Base-by-base conservation (phyloP, 2,113 vertebrate genomes). In the Ctenomys sociabilis region DNA sequence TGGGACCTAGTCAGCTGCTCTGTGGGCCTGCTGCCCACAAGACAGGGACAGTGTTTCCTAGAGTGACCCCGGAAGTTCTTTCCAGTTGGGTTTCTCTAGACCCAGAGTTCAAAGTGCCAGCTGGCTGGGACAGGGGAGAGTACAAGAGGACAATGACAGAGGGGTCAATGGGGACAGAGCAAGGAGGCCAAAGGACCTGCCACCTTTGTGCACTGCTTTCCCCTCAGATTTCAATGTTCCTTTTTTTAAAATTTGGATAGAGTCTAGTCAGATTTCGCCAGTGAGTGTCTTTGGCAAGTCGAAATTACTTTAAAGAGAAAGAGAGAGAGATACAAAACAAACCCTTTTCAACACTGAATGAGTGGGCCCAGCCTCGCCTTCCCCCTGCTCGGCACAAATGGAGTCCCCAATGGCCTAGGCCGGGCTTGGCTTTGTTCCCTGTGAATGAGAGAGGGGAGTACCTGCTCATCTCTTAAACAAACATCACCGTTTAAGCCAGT, bases 251-350 rank as follows among this genome's bases (percentile, higher is more conserved):
- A 54, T 91, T 86, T 95, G 68, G 97, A 87, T 64, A 66, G 32
- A 96, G 82, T 73, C 66, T 97, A 96, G 96, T 94, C 92, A 97
- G 94, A 97, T 86, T 68, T 83, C 93, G 96, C 32, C 88, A 94
- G 59, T 91, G 78, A 93, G 45, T 90, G 81, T 89, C 80, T 96
- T 97, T 98, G 77, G 94, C 94, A 97, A 96, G 77, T 89, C 95
- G 92, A 95, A 95, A 97, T 91, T 82, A 82, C 89, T 91, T 92
- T 6, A 12, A 22, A 40, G 32, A 72, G 59, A 35, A 43, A 37
- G 21, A 63, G 21, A 84, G 22, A 88, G 66, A 93, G 14, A 70
- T 77, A 88, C 45, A 80, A 90, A 96, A 90, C 66, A 82, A 97
- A 97, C 95, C 75, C 93, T 95, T 96, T 94, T 72, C 81, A 78